Conservation (phyloP, 2,113 vertebrate genomes). For the Gnathonemus longibarbis region DNA sequence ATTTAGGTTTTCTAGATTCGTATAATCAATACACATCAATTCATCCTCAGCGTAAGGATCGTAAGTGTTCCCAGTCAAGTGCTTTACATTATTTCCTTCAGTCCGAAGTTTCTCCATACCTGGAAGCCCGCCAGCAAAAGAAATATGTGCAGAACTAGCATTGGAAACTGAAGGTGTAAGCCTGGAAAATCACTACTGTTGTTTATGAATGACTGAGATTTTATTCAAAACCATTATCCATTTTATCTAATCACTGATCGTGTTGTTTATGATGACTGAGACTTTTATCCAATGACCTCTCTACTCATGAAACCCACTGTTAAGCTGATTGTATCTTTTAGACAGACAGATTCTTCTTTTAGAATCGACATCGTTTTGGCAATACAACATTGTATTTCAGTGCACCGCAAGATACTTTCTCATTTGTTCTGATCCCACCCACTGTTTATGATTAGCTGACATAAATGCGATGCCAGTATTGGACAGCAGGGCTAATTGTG, state of each 20-base stretch:
- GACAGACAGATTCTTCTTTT: not conserved
- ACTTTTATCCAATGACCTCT: not conserved
- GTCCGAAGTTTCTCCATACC: not conserved
- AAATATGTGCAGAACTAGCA: not conserved
- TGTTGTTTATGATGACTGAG: not conserved
- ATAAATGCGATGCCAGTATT: not conserved
- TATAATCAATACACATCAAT: not conserved
- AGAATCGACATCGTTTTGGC: not conserved
- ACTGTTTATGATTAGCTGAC: not conserved
- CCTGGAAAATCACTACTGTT: not conserved
- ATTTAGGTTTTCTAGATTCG: not conserved
- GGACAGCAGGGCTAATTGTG: not conserved
- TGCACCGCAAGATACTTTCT: not conserved
- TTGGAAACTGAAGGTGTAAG: not conserved
- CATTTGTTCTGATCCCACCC: not conserved
- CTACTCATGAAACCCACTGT: not conserved
- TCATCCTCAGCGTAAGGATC: not conserved
- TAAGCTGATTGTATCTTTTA: not conserved
- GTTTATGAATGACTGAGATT: not conserved
- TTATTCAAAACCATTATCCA: not conserved
- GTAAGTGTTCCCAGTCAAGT: not conserved
- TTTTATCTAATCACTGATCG: not conserved
- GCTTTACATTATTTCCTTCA: conserved; percentile 1
- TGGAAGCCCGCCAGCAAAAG: not conserved
- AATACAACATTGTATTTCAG: not conserved